A percentile compares a stretch with the other conserved stretches of the same genome.
Evolutionary conservation across 2,797 vertebrate species (phyloP).

Genomic region (Malurus splendens): DNA sequence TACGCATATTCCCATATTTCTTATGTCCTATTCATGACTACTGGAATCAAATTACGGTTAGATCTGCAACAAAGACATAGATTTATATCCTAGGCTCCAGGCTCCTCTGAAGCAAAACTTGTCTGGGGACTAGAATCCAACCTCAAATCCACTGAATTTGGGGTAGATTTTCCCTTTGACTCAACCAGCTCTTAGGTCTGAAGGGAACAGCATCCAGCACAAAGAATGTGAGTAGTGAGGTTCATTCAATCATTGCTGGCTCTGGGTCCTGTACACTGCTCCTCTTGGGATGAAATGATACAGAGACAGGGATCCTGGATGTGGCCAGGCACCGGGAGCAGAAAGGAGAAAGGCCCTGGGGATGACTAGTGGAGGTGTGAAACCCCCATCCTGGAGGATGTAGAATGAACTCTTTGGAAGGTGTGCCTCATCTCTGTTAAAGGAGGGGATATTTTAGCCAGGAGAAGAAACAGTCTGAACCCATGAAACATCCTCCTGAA

Average conservation of each 20-base stretch:
- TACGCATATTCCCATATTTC: not conserved
- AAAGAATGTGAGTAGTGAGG: accelerated
- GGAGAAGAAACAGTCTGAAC: not conserved
- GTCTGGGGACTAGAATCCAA: not conserved
- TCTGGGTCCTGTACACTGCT: not conserved
- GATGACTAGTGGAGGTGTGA: not conserved
- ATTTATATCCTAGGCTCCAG: not conserved
- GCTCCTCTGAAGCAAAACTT: not conserved
- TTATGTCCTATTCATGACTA: not conserved
- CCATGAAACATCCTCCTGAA: not conserved
- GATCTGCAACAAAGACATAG: not conserved
- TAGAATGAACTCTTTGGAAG: no score
- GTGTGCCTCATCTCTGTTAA: not conserved
- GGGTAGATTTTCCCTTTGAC: not conserved
- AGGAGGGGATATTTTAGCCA: not conserved
- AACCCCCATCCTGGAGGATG: accelerated
- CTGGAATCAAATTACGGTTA: slow-evolving; percentile 2
- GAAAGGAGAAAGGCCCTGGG: accelerated
- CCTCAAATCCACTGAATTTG: not conserved
- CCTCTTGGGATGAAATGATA: accelerated
- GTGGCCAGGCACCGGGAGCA: accelerated
- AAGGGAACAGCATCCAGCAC: not conserved
- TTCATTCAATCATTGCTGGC: accelerated
- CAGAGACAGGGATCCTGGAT: not conserved
- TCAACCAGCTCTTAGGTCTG: not conserved